Evolutionary conservation across 1,140 invertebrate genomes (phyloP), one percentile per base, ranked within the genome.

Genomic region (Drosophila parvula): DNA sequence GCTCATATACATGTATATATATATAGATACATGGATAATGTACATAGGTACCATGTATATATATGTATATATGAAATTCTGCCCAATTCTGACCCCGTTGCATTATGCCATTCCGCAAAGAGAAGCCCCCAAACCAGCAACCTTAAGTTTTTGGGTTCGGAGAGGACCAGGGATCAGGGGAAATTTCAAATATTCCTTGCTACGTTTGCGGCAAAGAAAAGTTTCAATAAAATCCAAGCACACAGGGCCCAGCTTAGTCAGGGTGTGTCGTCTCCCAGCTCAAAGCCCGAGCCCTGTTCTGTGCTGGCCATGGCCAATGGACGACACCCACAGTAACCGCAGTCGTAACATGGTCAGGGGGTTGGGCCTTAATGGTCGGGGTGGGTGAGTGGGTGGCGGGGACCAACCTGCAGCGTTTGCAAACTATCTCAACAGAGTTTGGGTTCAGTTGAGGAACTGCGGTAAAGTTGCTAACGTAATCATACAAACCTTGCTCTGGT

Each of bases 401-500:
- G 45, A 44, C 6, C 41, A 58, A 74, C 78, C 64, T 75, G 79
- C 78, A 83, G 65, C 77, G 81, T 77, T 82, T 77, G 71, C 71
- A 69, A 88, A 89, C 84, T 89, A 89, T 89, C 84, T 89, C 74
- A 88, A 81, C 84, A 67, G 77, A 89, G 79, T 86, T 88, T 79
- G 82, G 84, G 82, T 70, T 69, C 62, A 79, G 84, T 89, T 89
- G 84, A 89, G 84, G 74, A 89, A 84, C 84, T 89, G 84, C 55
- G 84, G 84, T 89, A 84, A 89, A 89, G 84, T 88, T 88, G 81
- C 69, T 79, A 88, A 88, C 84, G 80, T 89, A 88, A 88, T 88
- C 84, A 89, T 90, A 89, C 65, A 89, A 83, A 88, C 83, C 77
- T 79, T 78, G 84, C 80, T 69, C 76, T 79, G 76, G 79, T 75